Evolutionary conservation across 2,888 invertebrate genomes (phyloP).

Genomic region (Cylindroiulus punctatus): DNA sequence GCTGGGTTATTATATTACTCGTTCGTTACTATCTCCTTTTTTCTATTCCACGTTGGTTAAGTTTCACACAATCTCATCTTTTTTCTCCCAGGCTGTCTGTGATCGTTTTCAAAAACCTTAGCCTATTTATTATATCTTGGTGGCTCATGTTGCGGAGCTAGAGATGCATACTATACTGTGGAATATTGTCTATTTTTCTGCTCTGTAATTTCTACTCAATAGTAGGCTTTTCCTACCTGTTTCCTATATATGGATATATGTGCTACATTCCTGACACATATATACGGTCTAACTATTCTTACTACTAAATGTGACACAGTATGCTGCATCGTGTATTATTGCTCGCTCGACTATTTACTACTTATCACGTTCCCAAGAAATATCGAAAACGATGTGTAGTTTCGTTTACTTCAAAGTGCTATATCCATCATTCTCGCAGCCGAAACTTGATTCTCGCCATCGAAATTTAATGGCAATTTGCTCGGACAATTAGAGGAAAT

Average conservation of each 20-base stretch:
- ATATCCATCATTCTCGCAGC: slow-evolving; percentile 29
- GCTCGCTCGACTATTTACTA: slow-evolving; percentile 39
- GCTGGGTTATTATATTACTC: not conserved
- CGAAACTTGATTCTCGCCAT: slow-evolving; percentile 21
- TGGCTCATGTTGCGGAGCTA: slow-evolving; percentile 40
- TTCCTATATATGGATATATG: slow-evolving; percentile 30
- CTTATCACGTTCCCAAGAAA: slow-evolving; percentile 39
- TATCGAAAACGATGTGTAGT: slow-evolving; percentile 9
- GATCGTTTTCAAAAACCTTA: slow-evolving; percentile 49
- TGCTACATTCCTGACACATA: slow-evolving; percentile 44
- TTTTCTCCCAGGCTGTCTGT: slow-evolving; percentile 49
- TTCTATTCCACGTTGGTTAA: slow-evolving; percentile 46
- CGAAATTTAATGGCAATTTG: not conserved
- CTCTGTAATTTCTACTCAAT: slow-evolving; percentile 39
- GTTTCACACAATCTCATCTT: slow-evolving; percentile 49
- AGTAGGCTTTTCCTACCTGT: slow-evolving; percentile 47
- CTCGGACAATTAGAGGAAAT: not conserved
- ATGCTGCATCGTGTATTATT: slow-evolving; percentile 11
- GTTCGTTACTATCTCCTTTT: slow-evolving; percentile 48
- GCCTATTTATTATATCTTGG: slow-evolving; percentile 47
- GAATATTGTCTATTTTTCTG: slow-evolving; percentile 45
- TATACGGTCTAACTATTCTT: slow-evolving; percentile 43
- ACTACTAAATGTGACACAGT: slow-evolving; percentile 10
- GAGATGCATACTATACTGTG: slow-evolving; percentile 45
- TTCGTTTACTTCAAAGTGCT: slow-evolving; percentile 35